phyloP scores from a whole-genome alignment of 1,140 invertebrate genomes.

The Tribolium madens region DNA sequence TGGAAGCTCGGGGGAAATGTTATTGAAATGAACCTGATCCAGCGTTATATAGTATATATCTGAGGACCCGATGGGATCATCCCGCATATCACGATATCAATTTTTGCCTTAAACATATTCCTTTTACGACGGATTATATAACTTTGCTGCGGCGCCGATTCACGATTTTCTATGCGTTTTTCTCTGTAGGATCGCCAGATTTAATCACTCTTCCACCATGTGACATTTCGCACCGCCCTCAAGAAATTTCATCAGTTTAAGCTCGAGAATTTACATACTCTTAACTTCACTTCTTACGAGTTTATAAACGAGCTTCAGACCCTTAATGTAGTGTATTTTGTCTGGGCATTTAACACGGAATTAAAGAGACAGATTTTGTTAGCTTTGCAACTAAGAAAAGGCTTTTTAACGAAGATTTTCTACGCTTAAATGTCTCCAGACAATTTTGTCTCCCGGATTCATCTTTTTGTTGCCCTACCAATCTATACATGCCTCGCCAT shows the following conservation, averaged over 20 bases:
- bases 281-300: constrained; percentile 42
- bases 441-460: constrained; percentile 23
- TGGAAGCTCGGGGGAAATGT: constrained; percentile 41
- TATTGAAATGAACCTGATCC: constrained; percentile 46
- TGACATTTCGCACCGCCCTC: constrained; percentile 35
- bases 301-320: constrained; percentile 47
- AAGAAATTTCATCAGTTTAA: constrained; percentile 46
- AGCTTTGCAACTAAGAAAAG: constrained; percentile 36
- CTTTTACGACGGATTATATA: constrained; percentile 39
- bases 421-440: constrained; percentile 41
- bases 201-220: constrained; percentile 38
- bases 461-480: constrained; percentile 10
- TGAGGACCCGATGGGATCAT: constrained; percentile 39
- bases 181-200: constrained; percentile 2
- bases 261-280: constrained; percentile 48
- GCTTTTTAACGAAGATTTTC: constrained; percentile 52
- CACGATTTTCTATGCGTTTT: background rate
- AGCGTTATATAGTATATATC: constrained; percentile 41
- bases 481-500: background rate
- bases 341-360: constrained; percentile 50
- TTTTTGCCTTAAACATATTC: constrained; percentile 41
- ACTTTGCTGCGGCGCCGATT: constrained; percentile 26
- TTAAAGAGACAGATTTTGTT: constrained; percentile 47
- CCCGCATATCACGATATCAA: constrained; percentile 44
- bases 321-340: constrained; percentile 50